Conservation (phyloP, 1,140 invertebrate genomes). For the Cardiocondyla obscurior region DNA sequence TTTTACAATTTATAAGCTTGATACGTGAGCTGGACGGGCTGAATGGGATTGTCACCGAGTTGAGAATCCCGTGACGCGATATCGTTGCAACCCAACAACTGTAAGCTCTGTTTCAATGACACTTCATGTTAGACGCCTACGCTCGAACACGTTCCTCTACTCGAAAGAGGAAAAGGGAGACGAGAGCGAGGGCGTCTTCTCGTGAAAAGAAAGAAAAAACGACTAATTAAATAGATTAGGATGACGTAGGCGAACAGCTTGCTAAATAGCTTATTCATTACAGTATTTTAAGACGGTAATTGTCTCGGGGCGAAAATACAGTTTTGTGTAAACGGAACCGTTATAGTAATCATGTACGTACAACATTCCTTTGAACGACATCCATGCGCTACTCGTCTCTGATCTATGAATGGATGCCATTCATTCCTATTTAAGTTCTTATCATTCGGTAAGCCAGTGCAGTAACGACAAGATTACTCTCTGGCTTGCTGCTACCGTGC, state of each 20-base stretch:
- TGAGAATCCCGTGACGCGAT: background rate
- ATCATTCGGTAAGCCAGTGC: constrained; percentile 15
- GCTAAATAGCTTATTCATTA: background rate
- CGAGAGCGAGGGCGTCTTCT: background rate
- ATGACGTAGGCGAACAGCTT: background rate
- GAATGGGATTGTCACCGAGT: background rate
- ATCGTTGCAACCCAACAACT: background rate
- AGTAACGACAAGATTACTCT: background rate
- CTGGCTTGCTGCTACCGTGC: background rate
- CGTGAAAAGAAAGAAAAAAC: background rate
- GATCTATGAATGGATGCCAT: constrained; percentile 47
- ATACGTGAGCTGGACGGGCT: background rate
- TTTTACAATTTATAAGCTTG: background rate
- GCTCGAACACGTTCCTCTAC: constrained; percentile 59
- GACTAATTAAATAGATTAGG: background rate
- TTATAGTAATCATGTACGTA: background rate
- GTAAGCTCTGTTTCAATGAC: background rate
- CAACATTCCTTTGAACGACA: constrained; percentile 24
- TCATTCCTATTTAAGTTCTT: constrained; percentile 42
- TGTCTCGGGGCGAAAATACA: background rate
- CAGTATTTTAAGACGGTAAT: background rate
- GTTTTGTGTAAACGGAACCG: background rate
- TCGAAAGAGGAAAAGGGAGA: constrained; percentile 1
- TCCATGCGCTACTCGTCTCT: background rate
- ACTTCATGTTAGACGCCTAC: constrained; percentile 46